Percentiles rank a stretch among this genome's conserved stretches.
phyloP scores from a whole-genome alignment of 2,113 vertebrate genomes.

The Turdus rufiventris region DNA sequence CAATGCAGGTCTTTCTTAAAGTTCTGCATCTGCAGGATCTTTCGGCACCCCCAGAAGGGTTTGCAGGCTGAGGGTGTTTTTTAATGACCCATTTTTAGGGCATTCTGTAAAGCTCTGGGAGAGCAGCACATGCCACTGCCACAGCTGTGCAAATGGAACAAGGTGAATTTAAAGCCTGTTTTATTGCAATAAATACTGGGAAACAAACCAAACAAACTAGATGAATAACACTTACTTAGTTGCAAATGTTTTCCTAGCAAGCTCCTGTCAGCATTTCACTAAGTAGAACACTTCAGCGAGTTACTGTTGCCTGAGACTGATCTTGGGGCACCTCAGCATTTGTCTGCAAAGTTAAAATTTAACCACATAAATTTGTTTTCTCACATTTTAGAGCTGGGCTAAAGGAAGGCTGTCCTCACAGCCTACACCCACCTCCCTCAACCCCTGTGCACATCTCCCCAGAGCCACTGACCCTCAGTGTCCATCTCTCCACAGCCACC shows the following conservation, averaged over 20 bases:
- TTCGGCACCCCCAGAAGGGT: background rate
- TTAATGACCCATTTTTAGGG: background rate
- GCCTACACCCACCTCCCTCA: background rate
- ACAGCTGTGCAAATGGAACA: background rate
- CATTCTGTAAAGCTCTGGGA: background rate
- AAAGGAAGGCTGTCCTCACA: background rate
- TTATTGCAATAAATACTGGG: background rate
- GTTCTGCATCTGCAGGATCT: background rate
- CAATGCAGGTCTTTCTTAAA: background rate
- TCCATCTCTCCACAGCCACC: background rate
- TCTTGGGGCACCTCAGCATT: background rate
- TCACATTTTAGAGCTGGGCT: fast-evolving
- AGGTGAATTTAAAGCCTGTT: background rate
- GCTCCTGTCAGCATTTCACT: background rate
- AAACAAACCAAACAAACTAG: too few relatives aligned
- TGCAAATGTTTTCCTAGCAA: background rate
- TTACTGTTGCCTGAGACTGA: background rate
- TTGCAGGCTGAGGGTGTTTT: background rate
- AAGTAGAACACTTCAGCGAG: background rate
- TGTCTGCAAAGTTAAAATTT: background rate
- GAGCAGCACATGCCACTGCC: background rate
- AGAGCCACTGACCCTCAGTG: fast-evolving
- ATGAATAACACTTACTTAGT: background rate
- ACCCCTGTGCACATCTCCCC: too few relatives aligned
- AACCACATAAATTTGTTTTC: fast-evolving